Base-by-base conservation (phyloP, 2,888 invertebrate species). In the Allygus modestus region DNA sequence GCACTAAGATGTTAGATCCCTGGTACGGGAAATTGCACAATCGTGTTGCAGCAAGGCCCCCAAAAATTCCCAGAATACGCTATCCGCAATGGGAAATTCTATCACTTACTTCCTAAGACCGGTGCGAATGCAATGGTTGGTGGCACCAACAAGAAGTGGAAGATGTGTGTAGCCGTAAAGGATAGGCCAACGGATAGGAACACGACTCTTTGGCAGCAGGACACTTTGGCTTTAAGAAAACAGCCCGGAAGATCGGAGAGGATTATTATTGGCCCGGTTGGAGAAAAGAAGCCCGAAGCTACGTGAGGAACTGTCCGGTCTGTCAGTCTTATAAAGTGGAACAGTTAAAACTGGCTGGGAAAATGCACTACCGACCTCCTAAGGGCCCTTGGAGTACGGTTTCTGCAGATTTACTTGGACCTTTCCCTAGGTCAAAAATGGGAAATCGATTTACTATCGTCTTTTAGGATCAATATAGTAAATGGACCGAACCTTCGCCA, bases 371-470 rank as follows among this genome's bases (percentile, higher is more conserved):
- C 15, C 46, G 28, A 12, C 28, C 28, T n/a, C 81, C 81, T 28
- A 54, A 28, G 15, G 81, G 81, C 2, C 81, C 81, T 1, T 54
- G 81, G 81, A n/a, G n/a, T 33, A 81, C 28, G 31, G 77, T 87
- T 65, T 75, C 85, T 5, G 54, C 85, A 0, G 89, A 90, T 71
- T 33, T 89, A 0, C 84, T 89, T 12, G 89, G 88, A 1, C 89
- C 89, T 0, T 85, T 89, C 11, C 89, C 89, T 0, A 73, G 88
- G 0, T 89, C 88, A n/a, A 84, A 73, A 0, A 85, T 85, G 75
- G 88, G 88, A 5, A 87, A 89, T 75, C 73, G 28, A 0, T 88
- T 86, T 61, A 79, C 88, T 17, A 61, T 89, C 9, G 88, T 88
- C 20, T 87, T 88, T 12, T 87, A 88, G 46, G 89, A 89, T 51